phyloP scores from a whole-genome alignment of 1,140 invertebrate species.

The Calosoma granatense region DNA sequence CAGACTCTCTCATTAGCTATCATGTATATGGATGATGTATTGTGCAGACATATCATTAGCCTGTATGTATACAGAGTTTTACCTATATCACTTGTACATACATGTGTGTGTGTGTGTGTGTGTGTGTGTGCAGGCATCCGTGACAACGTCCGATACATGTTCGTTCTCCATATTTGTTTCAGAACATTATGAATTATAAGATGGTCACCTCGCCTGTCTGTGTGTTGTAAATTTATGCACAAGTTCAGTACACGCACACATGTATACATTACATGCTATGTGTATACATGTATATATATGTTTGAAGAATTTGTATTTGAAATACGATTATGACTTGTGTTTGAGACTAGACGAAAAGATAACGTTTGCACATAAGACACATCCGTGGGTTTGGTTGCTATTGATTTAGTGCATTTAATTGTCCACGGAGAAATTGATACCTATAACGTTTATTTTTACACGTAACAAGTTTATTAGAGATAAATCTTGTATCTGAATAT shows the following conservation, averaged over 20 bases:
- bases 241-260: background rate
- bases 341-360: slow-evolving; percentile 5
- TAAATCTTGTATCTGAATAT: background rate
- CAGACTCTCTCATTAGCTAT: too few species aligned
- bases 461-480: background rate
- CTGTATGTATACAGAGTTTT: too few species aligned
- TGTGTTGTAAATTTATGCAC: background rate
- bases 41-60: too few species aligned
- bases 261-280: slow-evolving; percentile 1
- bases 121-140: background rate
- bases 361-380: background rate
- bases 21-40: too few species aligned
- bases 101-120: too few species aligned
- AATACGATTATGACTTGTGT: background rate
- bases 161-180: slow-evolving; percentile 4
- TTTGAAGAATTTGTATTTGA: background rate
- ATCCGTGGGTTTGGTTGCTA: background rate
- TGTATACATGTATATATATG: background rate
- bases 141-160: background rate
- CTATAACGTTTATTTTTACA: background rate
- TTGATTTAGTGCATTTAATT: slow-evolving; percentile 1
- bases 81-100: too few species aligned
- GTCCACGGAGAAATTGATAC: background rate
- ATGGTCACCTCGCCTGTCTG: background rate
- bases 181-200: slow-evolving; percentile 8